These are phyloP conservation scores for Nicator chloris DNA, from an alignment of 2,113 vertebrate species.

Conservation along the genomic window DNA sequence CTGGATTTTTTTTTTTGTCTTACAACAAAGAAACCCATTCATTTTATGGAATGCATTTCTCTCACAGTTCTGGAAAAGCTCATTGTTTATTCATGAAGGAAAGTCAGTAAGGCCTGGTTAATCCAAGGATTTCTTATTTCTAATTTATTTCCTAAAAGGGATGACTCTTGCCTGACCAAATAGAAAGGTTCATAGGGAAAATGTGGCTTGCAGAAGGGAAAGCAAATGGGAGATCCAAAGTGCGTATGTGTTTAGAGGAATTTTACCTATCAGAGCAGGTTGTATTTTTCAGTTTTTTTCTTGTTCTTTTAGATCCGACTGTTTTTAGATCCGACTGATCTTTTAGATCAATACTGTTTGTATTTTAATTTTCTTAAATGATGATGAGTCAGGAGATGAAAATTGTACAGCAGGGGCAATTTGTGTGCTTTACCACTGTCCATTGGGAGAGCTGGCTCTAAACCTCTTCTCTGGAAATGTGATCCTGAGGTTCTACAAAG, in stretches of 20 bases:
- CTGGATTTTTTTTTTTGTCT: not conserved
- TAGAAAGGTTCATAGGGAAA: not conserved
- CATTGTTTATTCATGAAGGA: constrained; percentile 35
- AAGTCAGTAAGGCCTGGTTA: not conserved
- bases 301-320: not conserved
- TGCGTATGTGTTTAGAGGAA: not conserved
- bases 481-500: not conserved
- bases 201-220: not conserved
- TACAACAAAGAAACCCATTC: constrained; percentile 5
- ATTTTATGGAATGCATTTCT: constrained; percentile 10
- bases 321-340: no score
- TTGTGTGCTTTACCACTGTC: rapidly evolving
- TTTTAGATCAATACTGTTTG: not conserved
- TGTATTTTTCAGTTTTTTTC: not conserved
- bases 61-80: constrained; percentile 21
- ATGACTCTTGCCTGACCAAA: not conserved
- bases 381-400: not conserved
- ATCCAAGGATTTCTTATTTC: not conserved
- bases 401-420: rapidly evolving
- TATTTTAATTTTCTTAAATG: not conserved
- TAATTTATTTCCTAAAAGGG: not conserved
- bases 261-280: not conserved
- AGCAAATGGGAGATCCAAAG: not conserved
- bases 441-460: not conserved
- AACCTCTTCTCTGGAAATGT: not conserved